Evolutionary conservation across 1,140 invertebrate species (phyloP), one percentile per base, ranked within the genome.

Genomic region (Eurosta solidaginis): DNA sequence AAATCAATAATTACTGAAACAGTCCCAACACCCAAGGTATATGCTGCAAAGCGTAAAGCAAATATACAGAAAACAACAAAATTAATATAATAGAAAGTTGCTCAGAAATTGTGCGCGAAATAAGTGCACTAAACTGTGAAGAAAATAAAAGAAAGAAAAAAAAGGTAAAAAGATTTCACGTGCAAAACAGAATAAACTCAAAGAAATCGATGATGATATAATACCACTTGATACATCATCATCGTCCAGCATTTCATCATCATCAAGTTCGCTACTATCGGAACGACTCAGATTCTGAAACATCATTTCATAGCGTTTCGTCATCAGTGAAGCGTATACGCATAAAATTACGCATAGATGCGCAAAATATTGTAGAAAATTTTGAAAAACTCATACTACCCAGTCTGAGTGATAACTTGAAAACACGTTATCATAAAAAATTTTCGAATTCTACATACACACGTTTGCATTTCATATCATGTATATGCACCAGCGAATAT

Each of bases 301-400:
- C 40, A 6, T 83, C 82, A 0, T 44, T 75, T 3, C 54, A 74
- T 17, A 82, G 79, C 74, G 74, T 7, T 12, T 77, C 76, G 0
- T 84, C 81, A 6, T 68, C 63, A 3, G 78, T 77, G 20, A 76
- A 78, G 25, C 81, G 82, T 20, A 80, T 79, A 5, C 79, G 49
- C 10, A 49, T 79, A 1, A 83, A 84, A 42, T 77, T 84, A 1
- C 79, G 79, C 25, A 77, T 47, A 25, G 80, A 83, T 76, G 80
- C 82, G 0, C 80, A 82, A 50, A 79, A 82, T 42, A 79, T 87
- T 6, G 78, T 87, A 3, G 79, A 82, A 36, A 85, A 80, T 27
- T 87, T 87, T n/a, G 85, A 87, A 44, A 84, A 82, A 20, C 77
- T 84, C 1, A 80, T 87, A 2, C 52, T 87, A 10, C 83, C 85